These are phyloP conservation scores for Elaphurus davidianus DNA, from an alignment of 2,113 vertebrate genomes.

Conservation along the genomic window DNA sequence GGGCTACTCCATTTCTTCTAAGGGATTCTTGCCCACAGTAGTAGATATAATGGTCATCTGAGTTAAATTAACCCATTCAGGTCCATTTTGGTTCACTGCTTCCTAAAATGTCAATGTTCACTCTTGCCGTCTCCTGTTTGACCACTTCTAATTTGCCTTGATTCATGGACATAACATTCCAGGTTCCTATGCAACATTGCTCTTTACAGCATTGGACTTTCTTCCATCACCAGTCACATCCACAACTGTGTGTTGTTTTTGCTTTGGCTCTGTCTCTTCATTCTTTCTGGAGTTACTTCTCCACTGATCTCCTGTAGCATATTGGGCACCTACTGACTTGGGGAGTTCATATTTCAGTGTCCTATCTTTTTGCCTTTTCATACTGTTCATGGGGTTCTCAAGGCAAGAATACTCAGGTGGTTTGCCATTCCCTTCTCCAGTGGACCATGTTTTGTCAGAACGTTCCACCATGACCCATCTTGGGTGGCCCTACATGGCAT, in stretches of 20 bases:
- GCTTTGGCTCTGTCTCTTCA: not conserved
- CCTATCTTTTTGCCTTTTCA: not conserved
- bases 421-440: not conserved
- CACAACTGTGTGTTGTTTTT: not conserved
- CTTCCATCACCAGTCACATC: not conserved
- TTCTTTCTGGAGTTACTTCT: not conserved
- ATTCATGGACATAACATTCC: not conserved
- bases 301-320: not conserved
- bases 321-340: not conserved
- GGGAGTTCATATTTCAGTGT: not conserved
- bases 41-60: no score
- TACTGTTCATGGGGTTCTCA: not conserved
- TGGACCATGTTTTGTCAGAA: not conserved
- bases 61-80: no score
- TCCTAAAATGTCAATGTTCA: no score
- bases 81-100: no score
- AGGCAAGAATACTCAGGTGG: not conserved
- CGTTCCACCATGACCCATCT: not conserved
- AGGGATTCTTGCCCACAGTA: no score
- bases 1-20: no score
- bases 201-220: not conserved
- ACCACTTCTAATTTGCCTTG: not conserved
- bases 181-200: not conserved
- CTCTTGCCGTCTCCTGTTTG: not conserved
- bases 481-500: not conserved